Base-by-base conservation (phyloP, 30 jellyfish, hydroid and myxozoan genomes). In the Turritopsis rubra region DNA sequence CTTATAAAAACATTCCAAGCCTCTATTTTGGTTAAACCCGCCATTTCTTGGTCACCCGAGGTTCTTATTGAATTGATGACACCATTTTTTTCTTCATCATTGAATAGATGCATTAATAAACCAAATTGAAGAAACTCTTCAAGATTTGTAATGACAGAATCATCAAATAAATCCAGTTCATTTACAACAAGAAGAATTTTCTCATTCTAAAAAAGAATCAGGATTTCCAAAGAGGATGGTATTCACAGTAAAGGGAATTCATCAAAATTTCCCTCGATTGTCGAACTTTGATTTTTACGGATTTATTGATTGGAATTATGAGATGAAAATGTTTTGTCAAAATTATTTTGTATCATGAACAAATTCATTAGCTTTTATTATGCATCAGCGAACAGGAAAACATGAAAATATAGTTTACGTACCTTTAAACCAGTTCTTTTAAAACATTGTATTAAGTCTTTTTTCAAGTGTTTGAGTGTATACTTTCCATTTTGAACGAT, bases 1-100 rank as follows among this genome's bases (percentile, higher is more conserved):
- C 75, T 84, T 29, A 89, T 28, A 73, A 89, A 89, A 85, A 84
- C 88, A 54, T 89, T 81, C 96, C 96, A 89, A 0, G 94, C 96
- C 0, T 85, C 88, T 65, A 80, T 90, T 65, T 85, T 89, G 21
- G 88, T 82, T 71, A 83, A 80, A 30, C 78, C 85, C 65, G 87
- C 81, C 28, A 88, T 88, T 77, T 90, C 94, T 80, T 89, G 94
- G 25, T 88, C 81, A 81, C 88, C 96, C 21, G 88, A 90, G 1
- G 96, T 85, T 54, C 96, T 87, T 24, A 89, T 82, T 25, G 96
- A 89, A 75, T 89, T 89, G 17, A 88, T 82, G 31, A 89, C 80
- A 1, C 90, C 81, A 21, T 85, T 79, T 68, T 89, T 88, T 52
- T 89, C 96, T 60, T 89, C 96, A 8, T 85, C 93, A 31, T 89